A percentile compares a stretch with the other conserved stretches of the same genome.
phyloP scores from a whole-genome alignment of 2,888 invertebrate genomes.

The Lithosia quadra region DNA sequence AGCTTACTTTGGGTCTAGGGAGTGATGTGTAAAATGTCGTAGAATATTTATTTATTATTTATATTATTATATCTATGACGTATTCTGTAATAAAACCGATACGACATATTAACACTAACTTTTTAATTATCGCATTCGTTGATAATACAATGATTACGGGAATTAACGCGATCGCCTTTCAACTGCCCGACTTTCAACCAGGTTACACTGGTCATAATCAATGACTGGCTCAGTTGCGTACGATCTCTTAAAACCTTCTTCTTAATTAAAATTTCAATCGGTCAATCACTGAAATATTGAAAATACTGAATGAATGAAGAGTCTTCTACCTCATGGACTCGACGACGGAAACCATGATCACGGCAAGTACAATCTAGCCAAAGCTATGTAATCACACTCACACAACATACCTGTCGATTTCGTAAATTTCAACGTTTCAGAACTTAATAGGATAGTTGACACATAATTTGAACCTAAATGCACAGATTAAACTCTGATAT shows the following conservation, averaged over 20 bases:
- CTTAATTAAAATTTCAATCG: too few relatives aligned
- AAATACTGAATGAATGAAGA: not conserved
- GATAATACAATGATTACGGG: too few relatives aligned
- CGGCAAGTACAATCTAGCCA: not conserved
- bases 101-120: not conserved
- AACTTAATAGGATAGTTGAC: not conserved
- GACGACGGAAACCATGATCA: not conserved
- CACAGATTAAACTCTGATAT: not conserved
- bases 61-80: not conserved
- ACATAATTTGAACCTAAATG: not conserved
- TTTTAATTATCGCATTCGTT: not conserved
- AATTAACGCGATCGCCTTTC: not conserved
- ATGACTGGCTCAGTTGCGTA: not conserved
- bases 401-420: too few relatives aligned
- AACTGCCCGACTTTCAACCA: not conserved
- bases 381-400: not conserved
- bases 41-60: too few relatives aligned
- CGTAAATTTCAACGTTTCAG: too few relatives aligned
- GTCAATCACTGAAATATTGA: not conserved
- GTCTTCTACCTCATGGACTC: too few relatives aligned
- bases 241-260: not conserved
- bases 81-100: not conserved
- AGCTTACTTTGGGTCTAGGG: too few relatives aligned
- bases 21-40: too few relatives aligned
- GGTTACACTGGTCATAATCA: not conserved